Base-by-base conservation (phyloP, 2,888 invertebrate genomes). In the Epistrophe eligans region DNA sequence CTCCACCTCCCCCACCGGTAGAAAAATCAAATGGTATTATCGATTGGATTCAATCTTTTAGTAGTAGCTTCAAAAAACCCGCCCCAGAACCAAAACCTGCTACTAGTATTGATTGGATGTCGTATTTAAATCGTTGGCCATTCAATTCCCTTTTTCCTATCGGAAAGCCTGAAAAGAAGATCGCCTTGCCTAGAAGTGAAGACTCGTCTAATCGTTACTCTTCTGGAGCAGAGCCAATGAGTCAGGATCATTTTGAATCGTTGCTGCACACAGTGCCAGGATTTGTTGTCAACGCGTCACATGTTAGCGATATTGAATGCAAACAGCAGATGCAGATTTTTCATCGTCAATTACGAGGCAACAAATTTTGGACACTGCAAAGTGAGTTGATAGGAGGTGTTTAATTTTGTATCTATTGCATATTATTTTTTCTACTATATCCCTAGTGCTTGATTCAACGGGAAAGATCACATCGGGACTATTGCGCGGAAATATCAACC, bases 281-380 rank as follows among this genome's bases (percentile, higher is more conserved):
- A 66, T 96, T 96, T 92, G 94, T 95, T 88, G 95, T 95, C 84
- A 95, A 95, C 93, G 95, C 95, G 91, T 94, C 95, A 79, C 94
- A 94, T 88, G 94, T 95, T 88, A 94, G 94, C 90, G 94, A 95
- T 90, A 93, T 94, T 66, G 95, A 95, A 91, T 96, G 96, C 93
- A 94, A 95, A 89, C 95, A 95, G 90, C 96, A 96, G 89, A 95
- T 96, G 79, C 95, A 95, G 91, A 95, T 96, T 90, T 94, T 96
- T 89, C 93, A 95, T 89, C 93, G 95, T 88, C 96, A 96, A 92
- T 92, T 96, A 90, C 94, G 95, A 40, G 95, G 95, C 74, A 94
- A 95, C 84, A 95, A 95, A 92, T 90, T 96, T 89, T 96, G 96
- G 96, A 95, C 96, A 79, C 92, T 96, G 89, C 95, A 95, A 92